Conservation (phyloP, 2,113 vertebrate species). For the Daboia siamensis region DNA sequence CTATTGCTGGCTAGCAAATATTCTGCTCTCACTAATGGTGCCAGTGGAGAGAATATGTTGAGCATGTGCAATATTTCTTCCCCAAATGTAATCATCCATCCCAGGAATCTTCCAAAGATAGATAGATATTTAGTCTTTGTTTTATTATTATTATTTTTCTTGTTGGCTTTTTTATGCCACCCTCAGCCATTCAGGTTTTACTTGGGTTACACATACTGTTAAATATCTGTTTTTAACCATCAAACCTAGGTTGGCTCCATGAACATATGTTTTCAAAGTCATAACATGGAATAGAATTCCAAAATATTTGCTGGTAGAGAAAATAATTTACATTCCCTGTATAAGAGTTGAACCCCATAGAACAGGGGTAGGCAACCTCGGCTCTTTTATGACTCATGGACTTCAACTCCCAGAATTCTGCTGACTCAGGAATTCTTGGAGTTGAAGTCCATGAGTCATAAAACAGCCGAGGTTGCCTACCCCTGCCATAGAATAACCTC, state of each 20-base stretch:
- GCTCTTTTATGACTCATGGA: no score
- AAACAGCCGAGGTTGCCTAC: no score
- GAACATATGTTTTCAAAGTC: not conserved
- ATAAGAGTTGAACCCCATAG: not conserved
- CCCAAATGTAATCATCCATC: not conserved
- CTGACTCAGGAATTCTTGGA: no score
- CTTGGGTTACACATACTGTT: not conserved
- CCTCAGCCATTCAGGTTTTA: not conserved
- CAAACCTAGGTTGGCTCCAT: not conserved
- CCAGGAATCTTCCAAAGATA: not conserved
- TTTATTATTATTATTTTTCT: not conserved
- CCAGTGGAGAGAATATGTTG: not conserved
- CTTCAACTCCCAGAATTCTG: no score
- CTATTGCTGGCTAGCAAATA: not conserved
- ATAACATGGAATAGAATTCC: not conserved
- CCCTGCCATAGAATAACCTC: not conserved
- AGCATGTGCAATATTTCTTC: not conserved
- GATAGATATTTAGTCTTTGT: not conserved
- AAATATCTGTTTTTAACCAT: not conserved
- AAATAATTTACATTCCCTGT: not conserved
- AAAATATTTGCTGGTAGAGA: not conserved
- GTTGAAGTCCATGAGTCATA: no score
- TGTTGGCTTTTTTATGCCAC: not conserved
- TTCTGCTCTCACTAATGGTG: not conserved
- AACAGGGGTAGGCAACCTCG: no score